Base-by-base conservation (phyloP, 2,797 vertebrate species). In the Sebastolobus altivelis region DNA sequence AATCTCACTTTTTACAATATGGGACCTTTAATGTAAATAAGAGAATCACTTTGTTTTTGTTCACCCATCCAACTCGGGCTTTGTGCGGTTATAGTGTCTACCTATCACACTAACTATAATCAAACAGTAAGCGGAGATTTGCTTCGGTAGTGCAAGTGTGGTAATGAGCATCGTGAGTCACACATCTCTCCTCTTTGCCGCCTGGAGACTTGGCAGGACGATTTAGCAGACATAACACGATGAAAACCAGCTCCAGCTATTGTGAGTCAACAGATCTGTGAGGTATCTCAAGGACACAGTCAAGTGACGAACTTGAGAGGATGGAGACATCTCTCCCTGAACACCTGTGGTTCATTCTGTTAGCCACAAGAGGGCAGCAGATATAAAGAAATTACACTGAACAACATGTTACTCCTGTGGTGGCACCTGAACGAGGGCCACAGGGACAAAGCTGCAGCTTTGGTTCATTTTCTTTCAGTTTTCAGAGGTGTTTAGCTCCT, bases 281-380 rank as follows among this genome's bases (percentile, higher is more conserved):
- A 77, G 81, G 69, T 81, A 66, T 78, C 72, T 88, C 86, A 91
- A 89, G 88, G 88, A 90, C 89, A 86, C 65, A 31, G 12, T 65
- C 61, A 65, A 82, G 77, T 80, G 80, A 81, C 10, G 29, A 85
- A 82, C 74, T 83, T 87, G 43, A 54, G 65, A 66, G 68, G 49
- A 56, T 16, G 52, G 54, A 76, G 73, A 77, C 61, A 33, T 55
- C 63, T 29, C 38, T 65, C 22, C 2, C 16, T 29, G 43, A 70
- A 59, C 25, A 61, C 9, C 2, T 55, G 81, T 46, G 46, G 52
- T 88, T 77, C 14, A 27, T 60, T 43, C 0, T 61, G 61, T 68
- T 1, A 25, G 58, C 90, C 94, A 92, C 90, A 77, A 83, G 92
- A 40, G 76, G 92, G 90, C 90, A 92, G 92, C 87, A 94, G 54